Conservation (phyloP, 2,888 invertebrate genomes). For the Orthosia gothica region DNA sequence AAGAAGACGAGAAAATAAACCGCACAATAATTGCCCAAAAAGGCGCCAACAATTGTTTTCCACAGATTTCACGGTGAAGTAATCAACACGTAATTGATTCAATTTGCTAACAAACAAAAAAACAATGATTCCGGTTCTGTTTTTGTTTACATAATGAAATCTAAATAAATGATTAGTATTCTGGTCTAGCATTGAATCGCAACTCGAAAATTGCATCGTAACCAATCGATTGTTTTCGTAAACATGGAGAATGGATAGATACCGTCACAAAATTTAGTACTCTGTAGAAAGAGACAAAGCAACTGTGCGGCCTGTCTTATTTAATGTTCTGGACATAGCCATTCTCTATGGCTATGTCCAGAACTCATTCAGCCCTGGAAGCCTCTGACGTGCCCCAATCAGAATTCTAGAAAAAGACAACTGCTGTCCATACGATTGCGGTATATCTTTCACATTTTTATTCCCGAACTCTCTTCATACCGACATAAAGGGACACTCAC, state of each 20-base stretch:
- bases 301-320: background rate
- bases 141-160: constrained; percentile 63
- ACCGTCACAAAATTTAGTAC: background rate
- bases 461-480: too few species aligned
- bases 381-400: too few species aligned
- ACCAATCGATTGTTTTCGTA: constrained; percentile 51
- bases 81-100: constrained; percentile 33
- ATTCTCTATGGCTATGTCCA: too few species aligned
- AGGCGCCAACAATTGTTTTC: constrained; percentile 14
- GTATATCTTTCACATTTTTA: background rate
- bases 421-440: background rate
- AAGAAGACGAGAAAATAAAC: background rate
- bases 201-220: constrained; percentile 62
- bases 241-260: background rate
- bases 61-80: constrained; percentile 35
- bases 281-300: background rate
- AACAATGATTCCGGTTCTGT: constrained; percentile 43
- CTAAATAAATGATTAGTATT: constrained; percentile 61
- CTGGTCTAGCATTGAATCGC: constrained; percentile 51
- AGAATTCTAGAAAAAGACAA: too few species aligned
- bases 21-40: constrained; percentile 16
- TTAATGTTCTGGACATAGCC: too few species aligned
- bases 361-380: too few species aligned
- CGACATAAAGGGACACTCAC: background rate
- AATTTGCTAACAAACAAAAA: constrained; percentile 46